These are phyloP conservation scores for Rousettus madagascariensis DNA, from an alignment of 2,797 vertebrate species.

Conservation along the genomic window DNA sequence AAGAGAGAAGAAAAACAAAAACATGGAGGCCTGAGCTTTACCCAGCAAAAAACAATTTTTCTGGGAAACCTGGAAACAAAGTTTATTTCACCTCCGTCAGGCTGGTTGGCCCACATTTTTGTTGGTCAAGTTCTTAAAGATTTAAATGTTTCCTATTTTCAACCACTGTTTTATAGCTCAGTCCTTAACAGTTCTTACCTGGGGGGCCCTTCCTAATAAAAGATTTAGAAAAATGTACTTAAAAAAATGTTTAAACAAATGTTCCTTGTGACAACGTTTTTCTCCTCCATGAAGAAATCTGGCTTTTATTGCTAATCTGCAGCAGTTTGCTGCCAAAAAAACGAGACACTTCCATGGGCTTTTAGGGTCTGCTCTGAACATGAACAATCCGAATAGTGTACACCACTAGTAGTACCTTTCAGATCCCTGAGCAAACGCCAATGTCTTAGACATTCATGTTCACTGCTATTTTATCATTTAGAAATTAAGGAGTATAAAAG, in stretches of 20 bases:
- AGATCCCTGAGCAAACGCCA: background rate
- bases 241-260: background rate
- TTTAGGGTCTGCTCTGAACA: background rate
- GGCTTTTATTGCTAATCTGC: background rate
- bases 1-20: slow-evolving; percentile 22
- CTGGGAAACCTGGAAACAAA: slow-evolving; percentile 68
- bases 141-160: slow-evolving; percentile 42
- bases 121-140: background rate
- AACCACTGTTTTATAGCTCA: slow-evolving; percentile 37
- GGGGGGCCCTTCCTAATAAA: slow-evolving; percentile 12
- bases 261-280: background rate
- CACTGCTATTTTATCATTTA: background rate
- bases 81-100: slow-evolving; percentile 23
- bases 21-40: slow-evolving; percentile 14
- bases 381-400: background rate
- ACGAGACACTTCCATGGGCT: background rate
- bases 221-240: slow-evolving; percentile 15
- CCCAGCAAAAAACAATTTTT: slow-evolving; percentile 66
- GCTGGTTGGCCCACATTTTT: background rate
- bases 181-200: background rate
- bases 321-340: background rate
- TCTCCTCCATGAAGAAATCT: background rate
- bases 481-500: background rate
- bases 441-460: background rate
- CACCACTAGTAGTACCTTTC: background rate